Percentiles rank a stretch among this genome's conserved stretches.
Evolutionary conservation across 2,797 vertebrate species (phyloP).

Genomic region (Hoplostethus mediterraneus): DNA sequence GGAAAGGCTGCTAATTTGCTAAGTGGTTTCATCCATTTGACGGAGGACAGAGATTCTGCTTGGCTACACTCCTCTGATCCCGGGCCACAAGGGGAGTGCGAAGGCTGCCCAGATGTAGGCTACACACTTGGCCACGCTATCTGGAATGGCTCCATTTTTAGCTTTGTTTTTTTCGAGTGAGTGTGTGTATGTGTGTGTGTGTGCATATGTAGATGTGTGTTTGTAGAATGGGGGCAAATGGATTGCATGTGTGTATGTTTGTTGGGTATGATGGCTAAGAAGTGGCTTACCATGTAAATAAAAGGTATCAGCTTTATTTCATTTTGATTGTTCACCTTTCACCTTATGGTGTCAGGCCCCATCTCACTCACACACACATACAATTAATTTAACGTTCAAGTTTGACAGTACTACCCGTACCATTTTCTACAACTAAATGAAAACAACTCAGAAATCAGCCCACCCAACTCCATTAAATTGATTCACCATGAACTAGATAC

Average conservation of each 20-base stretch:
- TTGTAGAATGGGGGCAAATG: conserved; percentile 23
- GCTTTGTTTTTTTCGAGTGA: conserved; percentile 33
- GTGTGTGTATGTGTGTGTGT: conserved; percentile 15
- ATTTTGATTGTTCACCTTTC: conserved; percentile 14
- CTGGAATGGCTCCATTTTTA: conserved; percentile 19
- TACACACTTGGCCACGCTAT: conserved; percentile 19
- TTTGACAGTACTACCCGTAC: neutral
- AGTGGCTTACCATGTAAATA: conserved; percentile 53
- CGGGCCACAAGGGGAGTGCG: conserved; percentile 54
- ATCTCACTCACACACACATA: too few relatives aligned
- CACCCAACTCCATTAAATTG: too few relatives aligned
- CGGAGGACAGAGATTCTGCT: conserved; percentile 63
- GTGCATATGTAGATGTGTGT: conserved; percentile 18
- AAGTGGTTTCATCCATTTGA: conserved; percentile 71
- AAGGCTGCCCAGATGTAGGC: conserved; percentile 40
- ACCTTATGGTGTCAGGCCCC: neutral
- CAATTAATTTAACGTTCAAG: too few relatives aligned
- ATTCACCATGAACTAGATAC: too few relatives aligned
- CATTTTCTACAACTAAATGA: neutral
- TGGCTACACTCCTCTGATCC: conserved; percentile 65
- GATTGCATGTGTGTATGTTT: neutral
- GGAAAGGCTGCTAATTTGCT: conserved; percentile 66
- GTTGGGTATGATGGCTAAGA: neutral
- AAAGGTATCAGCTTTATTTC: conserved; percentile 61
- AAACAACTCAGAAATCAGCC: neutral